These are phyloP conservation scores for Cosmorhoe ocellata DNA, from an alignment of 2,888 invertebrate species.

Conservation along the genomic window DNA sequence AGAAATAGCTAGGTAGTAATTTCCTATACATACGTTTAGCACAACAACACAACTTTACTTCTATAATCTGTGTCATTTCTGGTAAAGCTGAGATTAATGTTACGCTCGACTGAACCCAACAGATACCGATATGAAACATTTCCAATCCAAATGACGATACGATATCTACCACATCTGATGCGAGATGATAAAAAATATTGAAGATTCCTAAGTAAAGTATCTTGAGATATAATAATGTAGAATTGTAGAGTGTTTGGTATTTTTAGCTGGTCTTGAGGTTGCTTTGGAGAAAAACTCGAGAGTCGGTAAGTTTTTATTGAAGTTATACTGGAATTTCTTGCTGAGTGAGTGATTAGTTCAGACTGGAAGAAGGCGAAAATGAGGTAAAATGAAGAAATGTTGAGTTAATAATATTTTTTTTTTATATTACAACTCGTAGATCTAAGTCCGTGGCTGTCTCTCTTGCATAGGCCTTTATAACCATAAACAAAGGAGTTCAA, in stretches of 20 bases:
- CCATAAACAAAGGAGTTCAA: too few relatives aligned
- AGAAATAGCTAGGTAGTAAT: too few relatives aligned
- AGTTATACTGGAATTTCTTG: too few relatives aligned
- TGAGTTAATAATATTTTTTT: too few relatives aligned
- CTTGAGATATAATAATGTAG: conserved; percentile 1
- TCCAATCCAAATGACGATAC: conserved; percentile 40
- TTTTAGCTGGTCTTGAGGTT: conserved; percentile 12
- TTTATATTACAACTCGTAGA: too few relatives aligned
- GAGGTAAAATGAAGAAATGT: too few relatives aligned
- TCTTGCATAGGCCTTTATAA: too few relatives aligned
- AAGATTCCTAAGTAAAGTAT: conserved; percentile 7
- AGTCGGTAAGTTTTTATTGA: background rate
- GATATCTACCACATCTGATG: conserved; percentile 36
- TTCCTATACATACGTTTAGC: background rate
- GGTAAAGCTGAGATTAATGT: conserved; percentile 43
- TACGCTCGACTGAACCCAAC: conserved; percentile 37
- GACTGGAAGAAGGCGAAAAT: too few relatives aligned
- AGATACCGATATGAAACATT: conserved; percentile 36
- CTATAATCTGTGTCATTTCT: conserved; percentile 31
- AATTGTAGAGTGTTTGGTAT: conserved; percentile 11
- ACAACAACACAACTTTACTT: conserved; percentile 13
- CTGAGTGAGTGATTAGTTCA: too few relatives aligned
- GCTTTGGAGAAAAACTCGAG: conserved; percentile 10
- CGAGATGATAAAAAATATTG: conserved; percentile 26
- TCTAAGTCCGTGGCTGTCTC: too few relatives aligned